Conservation (phyloP, 2,113 vertebrate genomes). For the Nyctereutes procyonoides region DNA sequence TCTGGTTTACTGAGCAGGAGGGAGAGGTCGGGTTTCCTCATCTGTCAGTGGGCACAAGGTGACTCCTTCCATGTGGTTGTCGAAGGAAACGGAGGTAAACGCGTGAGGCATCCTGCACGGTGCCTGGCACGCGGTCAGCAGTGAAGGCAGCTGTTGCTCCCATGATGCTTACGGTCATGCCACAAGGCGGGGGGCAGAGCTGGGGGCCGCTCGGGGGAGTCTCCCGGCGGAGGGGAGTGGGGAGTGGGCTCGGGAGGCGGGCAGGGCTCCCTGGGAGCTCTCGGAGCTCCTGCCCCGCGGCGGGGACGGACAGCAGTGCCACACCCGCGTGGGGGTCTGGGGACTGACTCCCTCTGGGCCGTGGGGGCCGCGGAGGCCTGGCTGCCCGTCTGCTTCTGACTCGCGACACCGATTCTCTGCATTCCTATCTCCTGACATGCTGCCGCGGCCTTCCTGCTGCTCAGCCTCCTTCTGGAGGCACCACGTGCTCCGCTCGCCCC, state of each 20-base stretch:
- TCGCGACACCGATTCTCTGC: neutral
- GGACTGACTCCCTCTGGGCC: neutral
- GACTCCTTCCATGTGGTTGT: neutral
- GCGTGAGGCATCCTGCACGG: neutral
- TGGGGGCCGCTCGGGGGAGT: neutral
- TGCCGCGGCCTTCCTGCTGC: neutral
- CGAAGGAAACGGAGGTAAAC: neutral
- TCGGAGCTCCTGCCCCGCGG: neutral
- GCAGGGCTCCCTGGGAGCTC: neutral
- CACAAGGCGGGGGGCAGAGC: neutral
- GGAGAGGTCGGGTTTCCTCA: neutral
- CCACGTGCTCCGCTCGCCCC: accelerated
- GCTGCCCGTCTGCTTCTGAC: neutral
- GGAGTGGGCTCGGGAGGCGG: neutral
- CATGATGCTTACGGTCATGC: too few relatives aligned
- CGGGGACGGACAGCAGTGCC: neutral
- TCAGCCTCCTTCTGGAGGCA: neutral
- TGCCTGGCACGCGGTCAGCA: neutral
- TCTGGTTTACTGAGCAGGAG: neutral
- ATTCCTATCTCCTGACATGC: conserved; percentile 59
- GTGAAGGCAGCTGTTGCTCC: too few relatives aligned
- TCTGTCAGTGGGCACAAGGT: neutral
- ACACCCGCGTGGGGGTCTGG: neutral
- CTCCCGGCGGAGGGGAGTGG: neutral
- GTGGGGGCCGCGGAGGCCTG: neutral